phyloP scores from a whole-genome alignment of 1,140 invertebrate species.

The Copidosoma floridanum region DNA sequence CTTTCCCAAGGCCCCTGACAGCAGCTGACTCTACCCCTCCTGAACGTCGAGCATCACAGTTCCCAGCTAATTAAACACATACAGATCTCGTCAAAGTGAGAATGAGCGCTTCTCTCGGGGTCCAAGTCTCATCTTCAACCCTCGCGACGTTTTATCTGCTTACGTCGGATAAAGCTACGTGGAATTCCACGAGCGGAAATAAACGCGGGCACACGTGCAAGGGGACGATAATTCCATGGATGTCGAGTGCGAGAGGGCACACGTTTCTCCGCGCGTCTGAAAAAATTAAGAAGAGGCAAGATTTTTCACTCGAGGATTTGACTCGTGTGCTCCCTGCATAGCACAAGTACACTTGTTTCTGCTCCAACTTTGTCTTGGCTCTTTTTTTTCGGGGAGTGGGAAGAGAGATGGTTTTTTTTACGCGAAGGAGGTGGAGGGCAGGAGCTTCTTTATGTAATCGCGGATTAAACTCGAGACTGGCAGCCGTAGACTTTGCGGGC shows the following conservation, averaged over 20 bases:
- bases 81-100: background rate
- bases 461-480: conserved; percentile 5
- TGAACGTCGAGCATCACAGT: background rate
- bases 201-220: background rate
- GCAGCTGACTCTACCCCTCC: background rate
- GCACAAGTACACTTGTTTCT: conserved; percentile 10
- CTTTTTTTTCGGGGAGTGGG: no score
- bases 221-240: background rate
- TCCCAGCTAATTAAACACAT: conserved; percentile 3
- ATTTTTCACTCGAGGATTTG: conserved; percentile 15
- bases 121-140: background rate
- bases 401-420: no score
- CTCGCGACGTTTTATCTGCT: no score
- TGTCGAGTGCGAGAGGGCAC: no score
- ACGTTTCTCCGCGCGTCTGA: no score
- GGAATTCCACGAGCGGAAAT: background rate
- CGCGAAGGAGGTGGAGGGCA: no score
- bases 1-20: background rate
- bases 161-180: no score
- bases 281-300: no score
- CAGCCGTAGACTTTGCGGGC: no score
- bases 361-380: background rate
- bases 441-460: no score
- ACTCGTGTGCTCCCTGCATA: background rate
- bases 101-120: background rate